Conservation (phyloP, 2,113 vertebrate genomes). For the Aegypius monachus region DNA sequence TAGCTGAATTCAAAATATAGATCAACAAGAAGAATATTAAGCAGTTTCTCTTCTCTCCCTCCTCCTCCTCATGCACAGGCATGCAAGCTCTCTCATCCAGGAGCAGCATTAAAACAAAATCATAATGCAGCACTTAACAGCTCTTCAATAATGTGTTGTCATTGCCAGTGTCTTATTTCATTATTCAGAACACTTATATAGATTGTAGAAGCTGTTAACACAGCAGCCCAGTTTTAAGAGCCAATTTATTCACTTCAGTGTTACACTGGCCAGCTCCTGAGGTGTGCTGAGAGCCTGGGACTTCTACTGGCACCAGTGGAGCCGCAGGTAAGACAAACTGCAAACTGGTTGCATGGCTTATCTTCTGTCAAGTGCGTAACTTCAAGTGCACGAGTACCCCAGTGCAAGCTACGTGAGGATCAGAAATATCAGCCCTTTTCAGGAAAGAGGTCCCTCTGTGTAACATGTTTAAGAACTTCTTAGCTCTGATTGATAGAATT, state of each 20-base stretch:
- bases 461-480: neutral
- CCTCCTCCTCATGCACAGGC: neutral
- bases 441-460: neutral
- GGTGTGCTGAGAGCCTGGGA: neutral
- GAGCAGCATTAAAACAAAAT: slow-evolving; percentile 47
- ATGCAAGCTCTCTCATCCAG: neutral
- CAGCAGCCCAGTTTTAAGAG: slow-evolving; percentile 5
- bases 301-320: neutral
- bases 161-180: slow-evolving; percentile 17
- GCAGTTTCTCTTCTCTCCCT: neutral
- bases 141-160: slow-evolving; percentile 38
- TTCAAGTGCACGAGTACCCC: neutral
- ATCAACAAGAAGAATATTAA: slow-evolving; percentile 43
- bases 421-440: neutral
- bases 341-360: neutral
- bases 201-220: slow-evolving; percentile 32
- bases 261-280: neutral
- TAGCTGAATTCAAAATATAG: neutral
- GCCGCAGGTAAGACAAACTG: neutral
- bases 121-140: slow-evolving; percentile 50
- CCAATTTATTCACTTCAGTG: neutral
- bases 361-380: neutral
- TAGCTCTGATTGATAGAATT: neutral
- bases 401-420: neutral
- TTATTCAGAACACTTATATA: slow-evolving; percentile 36